Base-by-base conservation (phyloP, 1,140 invertebrate genomes). In the Lethrus apterus region DNA sequence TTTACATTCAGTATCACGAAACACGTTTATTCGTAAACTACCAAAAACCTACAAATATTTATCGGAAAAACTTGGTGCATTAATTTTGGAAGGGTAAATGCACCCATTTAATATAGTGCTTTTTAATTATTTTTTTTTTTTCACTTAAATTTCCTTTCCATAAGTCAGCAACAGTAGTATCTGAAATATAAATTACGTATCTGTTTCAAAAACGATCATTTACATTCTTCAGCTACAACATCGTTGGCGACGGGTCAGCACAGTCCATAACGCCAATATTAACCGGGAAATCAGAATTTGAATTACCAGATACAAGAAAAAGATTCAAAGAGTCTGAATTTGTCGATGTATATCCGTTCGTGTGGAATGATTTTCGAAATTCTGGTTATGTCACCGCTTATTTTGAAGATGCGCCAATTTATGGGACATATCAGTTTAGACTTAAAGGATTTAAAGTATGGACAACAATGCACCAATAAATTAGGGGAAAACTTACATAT, bases 211-310 rank as follows among this genome's bases (percentile, higher is more conserved):
- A 44, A 44, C 9, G 11, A 44, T 19, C 10, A 3, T n/a, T 3
- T 23, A 26, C 24, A 20, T 54, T 54, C 47, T n/a, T 46, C 44
- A 62, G 60, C 1, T 63, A 64, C 42, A 94, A 94, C 59, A 94
- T 95, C 44, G 83, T 96, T 1, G 93, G 93, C 0, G 93, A 98
- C 69, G 93, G 93, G 0, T 97, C 93, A 0, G 89, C 92, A 0
- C 90, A 94, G 56, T 91, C 93, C 0, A 66, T 95, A 13, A 89
- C 95, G 29, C 93, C 93, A 0, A 85, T 97, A 33, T 69, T 97
- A 0, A 94, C 93, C 0, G 87, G 88, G 10, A 81, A 84, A 65
- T 93, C 85, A 0, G 93, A 98, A 66, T 62, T 85, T 3, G 92
- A 95, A 66, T 64, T 93, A 17, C 89, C 89, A 0, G 86, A 93